Base-by-base conservation (phyloP, 2,888 invertebrate genomes). In the Drosophila pseudotakahashii region DNA sequence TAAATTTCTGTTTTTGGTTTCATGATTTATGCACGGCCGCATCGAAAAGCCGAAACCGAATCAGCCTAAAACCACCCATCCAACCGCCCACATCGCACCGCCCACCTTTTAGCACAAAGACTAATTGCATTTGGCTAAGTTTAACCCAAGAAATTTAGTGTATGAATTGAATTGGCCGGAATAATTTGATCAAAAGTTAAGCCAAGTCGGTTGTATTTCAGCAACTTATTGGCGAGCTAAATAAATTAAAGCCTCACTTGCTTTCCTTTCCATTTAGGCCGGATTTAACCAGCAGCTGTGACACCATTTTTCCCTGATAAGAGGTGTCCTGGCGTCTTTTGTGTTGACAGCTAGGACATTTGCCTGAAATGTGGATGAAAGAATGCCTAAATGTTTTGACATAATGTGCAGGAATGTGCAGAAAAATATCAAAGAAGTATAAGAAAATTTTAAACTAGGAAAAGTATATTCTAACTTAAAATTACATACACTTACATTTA, bases 51-150 rank as follows among this genome's bases (percentile, higher is more conserved):
- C 69, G 30, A 74, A 63, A 41, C 54, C 53, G 16, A 61, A 50
- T 69, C 61, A 61, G 58, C 9, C 37, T 42, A 30, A 37, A 52
- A 14, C 36, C 51, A 5, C n/a, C 39, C 45, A 26, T 6, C 26
- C 26, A n/a, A n/a, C n/a, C n/a, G n/a, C n/a, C n/a, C n/a, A n/a
- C n/a, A 5, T 26, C 26, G 26, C 26, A 26, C 26, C 26, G 2
- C 11, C 9, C 11, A 39, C 14, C 30, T 9, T 23, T 19, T 36
- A 34, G 44, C 50, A 44, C 42, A 37, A 67, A 58, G 58, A 73
- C 76, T 81, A 85, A 82, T 82, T 82, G 82, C 76, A 81, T 81
- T 81, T 81, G 68, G 58, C 37, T 55, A 68, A 52, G 75, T 76
- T 64, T 32, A 50, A 75, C 52, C 66, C 61, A 50, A 73, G 72